phyloP scores from a whole-genome alignment of 2,113 vertebrate species.

The Rhombomys opimus region DNA sequence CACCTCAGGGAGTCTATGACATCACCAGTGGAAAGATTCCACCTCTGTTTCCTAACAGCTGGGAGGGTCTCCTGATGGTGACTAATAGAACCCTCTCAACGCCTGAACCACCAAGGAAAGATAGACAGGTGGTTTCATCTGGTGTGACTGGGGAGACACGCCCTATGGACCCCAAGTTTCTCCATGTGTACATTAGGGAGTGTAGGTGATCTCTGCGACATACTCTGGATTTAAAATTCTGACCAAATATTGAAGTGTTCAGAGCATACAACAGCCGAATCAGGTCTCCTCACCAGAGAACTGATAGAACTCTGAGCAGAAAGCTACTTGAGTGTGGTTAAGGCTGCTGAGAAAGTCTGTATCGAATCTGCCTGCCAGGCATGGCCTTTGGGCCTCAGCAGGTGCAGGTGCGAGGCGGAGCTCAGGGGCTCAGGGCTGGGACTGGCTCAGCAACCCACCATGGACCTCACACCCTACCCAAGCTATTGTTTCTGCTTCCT shows the following conservation, averaged over 20 bases:
- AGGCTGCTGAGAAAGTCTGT: too few species aligned
- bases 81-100: not conserved
- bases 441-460: not conserved
- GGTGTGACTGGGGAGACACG: not conserved
- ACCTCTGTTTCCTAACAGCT: not conserved
- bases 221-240: not conserved
- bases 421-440: not conserved
- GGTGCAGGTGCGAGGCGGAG: too few species aligned
- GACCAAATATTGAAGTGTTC: not conserved
- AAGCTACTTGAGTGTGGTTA: too few species aligned
- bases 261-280: not conserved
- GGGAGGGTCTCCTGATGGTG: not conserved
- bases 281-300: not conserved
- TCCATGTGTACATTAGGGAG: not conserved
- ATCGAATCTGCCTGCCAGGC: not conserved
- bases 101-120: not conserved
- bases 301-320: not conserved
- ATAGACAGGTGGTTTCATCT: rapidly evolving
- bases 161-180: not conserved
- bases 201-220: not conserved
- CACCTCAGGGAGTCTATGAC: not conserved
- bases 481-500: not conserved
- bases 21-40: not conserved
- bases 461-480: not conserved
- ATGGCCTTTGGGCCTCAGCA: not conserved